Evolutionary conservation across 2,888 invertebrate genomes (phyloP).

Genomic region (Agrilus cyanescens): DNA sequence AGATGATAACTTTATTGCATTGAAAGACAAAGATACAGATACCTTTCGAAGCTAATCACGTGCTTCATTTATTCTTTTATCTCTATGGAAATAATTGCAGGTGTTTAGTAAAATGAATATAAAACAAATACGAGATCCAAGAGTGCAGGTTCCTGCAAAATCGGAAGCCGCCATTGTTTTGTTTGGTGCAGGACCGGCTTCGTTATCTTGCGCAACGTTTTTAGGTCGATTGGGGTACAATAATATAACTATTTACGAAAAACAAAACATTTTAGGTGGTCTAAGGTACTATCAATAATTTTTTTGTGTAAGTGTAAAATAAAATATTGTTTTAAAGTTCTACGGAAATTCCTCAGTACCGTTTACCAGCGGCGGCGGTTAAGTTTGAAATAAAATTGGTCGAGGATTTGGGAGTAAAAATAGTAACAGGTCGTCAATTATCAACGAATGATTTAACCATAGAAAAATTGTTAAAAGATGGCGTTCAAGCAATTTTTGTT

Average conservation of each 20-base stretch:
- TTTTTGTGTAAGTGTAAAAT: neutral
- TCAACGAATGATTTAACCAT: conserved; percentile 63
- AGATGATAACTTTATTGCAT: conserved; percentile 1
- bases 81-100: conserved; percentile 33
- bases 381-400: conserved; percentile 87
- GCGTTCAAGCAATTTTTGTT: conserved; percentile 69
- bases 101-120: conserved; percentile 90
- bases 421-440: conserved; percentile 61
- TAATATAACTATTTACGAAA: conserved; percentile 87
- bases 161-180: conserved; percentile 66
- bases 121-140: conserved; percentile 72
- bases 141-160: conserved; percentile 44
- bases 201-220: conserved; percentile 92
- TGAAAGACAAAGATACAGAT: neutral
- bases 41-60: too few species aligned
- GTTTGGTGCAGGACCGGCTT: conserved; percentile 92
- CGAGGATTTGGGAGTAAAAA: conserved; percentile 84
- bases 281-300: conserved; percentile 51
- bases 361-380: conserved; percentile 84
- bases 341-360: conserved; percentile 93
- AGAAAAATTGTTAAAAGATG: conserved; percentile 53
- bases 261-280: conserved; percentile 76
- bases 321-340: conserved; percentile 49
- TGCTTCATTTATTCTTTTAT: too few species aligned
- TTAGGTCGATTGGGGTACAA: conserved; percentile 87